Conservation (phyloP, 2,113 vertebrate species). For the Engystomops pustulosus region DNA sequence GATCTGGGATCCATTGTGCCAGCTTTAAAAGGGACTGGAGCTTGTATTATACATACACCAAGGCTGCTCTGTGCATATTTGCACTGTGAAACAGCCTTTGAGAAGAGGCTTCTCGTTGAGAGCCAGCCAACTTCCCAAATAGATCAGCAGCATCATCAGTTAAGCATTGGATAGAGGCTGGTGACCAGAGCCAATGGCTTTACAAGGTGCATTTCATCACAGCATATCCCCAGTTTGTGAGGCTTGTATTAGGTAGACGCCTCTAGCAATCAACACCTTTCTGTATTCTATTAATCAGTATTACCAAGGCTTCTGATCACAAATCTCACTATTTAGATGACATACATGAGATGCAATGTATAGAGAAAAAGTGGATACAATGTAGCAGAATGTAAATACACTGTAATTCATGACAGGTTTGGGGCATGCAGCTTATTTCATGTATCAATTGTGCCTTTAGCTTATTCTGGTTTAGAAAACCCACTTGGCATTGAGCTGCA, state of each 20-base stretch:
- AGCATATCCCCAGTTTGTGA: slow-evolving; percentile 77
- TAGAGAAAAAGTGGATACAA: not conserved
- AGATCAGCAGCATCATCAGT: slow-evolving; percentile 95
- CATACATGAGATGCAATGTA: not conserved
- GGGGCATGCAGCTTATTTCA: not conserved
- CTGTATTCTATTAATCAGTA: slow-evolving; percentile 53
- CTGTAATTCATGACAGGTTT: not conserved
- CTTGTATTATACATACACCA: slow-evolving; percentile 86
- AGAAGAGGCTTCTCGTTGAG: slow-evolving; percentile 85
- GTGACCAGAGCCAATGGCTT: slow-evolving; percentile 96
- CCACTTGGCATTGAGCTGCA: not conserved
- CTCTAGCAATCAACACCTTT: slow-evolving; percentile 68
- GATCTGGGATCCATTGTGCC: slow-evolving; percentile 88
- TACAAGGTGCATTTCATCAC: slow-evolving; percentile 88
- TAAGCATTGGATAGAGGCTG: slow-evolving; percentile 89
- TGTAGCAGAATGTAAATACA: not conserved
- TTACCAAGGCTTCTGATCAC: not conserved
- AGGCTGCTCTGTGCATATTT: slow-evolving; percentile 96
- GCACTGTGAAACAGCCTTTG: slow-evolving; percentile 90
- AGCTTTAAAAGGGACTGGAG: slow-evolving; percentile 84
- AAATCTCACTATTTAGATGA: not conserved
- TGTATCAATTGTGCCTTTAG: not conserved
- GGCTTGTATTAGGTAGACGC: slow-evolving; percentile 71
- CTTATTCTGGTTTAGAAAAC: not conserved
- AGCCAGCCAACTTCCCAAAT: slow-evolving; percentile 94